Conservation (phyloP, 2,113 vertebrate species). For the Danionella cerebrum region DNA sequence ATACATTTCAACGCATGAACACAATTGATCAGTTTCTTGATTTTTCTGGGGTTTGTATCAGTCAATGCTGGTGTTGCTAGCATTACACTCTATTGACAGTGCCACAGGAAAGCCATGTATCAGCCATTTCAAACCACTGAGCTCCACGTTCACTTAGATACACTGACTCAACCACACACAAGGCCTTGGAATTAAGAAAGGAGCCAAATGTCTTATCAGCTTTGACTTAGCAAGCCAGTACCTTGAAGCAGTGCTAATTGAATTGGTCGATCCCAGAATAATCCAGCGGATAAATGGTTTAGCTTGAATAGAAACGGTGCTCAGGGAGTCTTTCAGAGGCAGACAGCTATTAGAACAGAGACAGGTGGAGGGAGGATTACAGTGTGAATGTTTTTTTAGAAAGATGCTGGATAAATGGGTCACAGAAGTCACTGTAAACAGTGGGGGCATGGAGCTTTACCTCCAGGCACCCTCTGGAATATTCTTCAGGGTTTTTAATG, state of each 20-base stretch:
- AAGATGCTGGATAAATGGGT: neutral
- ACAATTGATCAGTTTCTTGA: too few relatives aligned
- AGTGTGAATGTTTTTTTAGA: neutral
- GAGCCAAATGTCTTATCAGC: neutral
- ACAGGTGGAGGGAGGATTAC: conserved; percentile 1
- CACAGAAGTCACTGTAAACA: neutral
- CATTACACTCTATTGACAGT: too few relatives aligned
- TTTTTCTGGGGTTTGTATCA: too few relatives aligned
- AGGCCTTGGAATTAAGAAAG: conserved; percentile 2
- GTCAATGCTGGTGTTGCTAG: too few relatives aligned
- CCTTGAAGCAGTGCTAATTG: conserved; percentile 27
- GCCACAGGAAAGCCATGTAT: too few relatives aligned
- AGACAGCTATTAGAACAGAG: neutral
- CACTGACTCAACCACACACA: neutral
- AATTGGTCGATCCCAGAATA: conserved; percentile 39
- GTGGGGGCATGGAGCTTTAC: too few relatives aligned
- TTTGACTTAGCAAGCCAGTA: conserved; percentile 24
- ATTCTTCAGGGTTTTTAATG: too few relatives aligned
- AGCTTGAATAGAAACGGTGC: conserved; percentile 38
- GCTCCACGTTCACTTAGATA: neutral
- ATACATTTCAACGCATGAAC: too few relatives aligned
- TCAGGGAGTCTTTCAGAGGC: neutral
- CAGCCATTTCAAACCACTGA: too few relatives aligned
- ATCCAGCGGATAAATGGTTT: conserved; percentile 55
- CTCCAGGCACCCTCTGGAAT: neutral